Conservation (phyloP, 2,113 vertebrate species). For the Malurus elegans region DNA sequence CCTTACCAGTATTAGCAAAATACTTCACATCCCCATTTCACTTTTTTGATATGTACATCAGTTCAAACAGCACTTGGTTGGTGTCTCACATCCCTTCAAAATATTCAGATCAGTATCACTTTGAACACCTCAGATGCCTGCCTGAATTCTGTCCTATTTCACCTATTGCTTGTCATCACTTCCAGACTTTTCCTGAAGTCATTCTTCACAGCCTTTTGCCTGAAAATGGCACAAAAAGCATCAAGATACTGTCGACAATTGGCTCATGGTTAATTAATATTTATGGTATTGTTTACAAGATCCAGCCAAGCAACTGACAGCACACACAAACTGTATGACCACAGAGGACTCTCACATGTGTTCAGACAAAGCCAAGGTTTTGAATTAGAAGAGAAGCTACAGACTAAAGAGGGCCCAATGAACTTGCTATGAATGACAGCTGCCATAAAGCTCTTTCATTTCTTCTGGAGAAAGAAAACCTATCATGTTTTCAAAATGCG, state of each 20-base stretch:
- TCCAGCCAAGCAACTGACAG: background rate
- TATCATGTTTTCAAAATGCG: background rate
- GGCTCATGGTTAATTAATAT: background rate
- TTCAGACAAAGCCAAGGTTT: background rate
- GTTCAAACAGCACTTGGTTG: background rate
- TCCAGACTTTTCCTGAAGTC: background rate
- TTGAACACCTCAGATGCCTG: background rate
- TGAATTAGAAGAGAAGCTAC: background rate
- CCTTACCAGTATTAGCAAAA: background rate
- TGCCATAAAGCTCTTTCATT: background rate
- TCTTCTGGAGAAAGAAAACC: background rate
- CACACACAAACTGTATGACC: background rate
- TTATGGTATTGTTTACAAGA: background rate
- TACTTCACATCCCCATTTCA: background rate
- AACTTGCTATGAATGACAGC: background rate
- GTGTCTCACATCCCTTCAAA: background rate
- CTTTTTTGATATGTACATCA: background rate
- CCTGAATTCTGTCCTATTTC: background rate
- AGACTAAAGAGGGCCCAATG: accelerated
- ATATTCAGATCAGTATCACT: background rate
- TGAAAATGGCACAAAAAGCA: background rate
- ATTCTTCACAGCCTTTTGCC: background rate
- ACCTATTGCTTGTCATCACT: background rate
- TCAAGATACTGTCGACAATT: background rate
- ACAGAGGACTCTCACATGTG: accelerated